Conservation (phyloP, 2,888 invertebrate species). For the Conomelus anceps region DNA sequence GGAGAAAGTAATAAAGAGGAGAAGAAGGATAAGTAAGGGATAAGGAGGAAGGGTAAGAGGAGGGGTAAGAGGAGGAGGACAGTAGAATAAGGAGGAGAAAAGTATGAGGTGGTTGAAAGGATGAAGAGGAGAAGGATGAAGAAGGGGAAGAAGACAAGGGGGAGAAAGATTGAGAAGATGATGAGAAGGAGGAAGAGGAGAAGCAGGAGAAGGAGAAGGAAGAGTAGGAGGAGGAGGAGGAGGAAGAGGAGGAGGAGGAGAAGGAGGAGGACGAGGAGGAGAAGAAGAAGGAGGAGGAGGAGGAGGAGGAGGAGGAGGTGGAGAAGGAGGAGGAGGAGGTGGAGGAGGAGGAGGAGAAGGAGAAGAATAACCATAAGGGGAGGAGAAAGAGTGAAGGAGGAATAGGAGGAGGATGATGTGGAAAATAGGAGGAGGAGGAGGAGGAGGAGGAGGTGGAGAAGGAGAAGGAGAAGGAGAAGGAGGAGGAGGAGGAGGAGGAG, state of each 20-base stretch:
- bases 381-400: neutral
- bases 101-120: too few relatives aligned
- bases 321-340: neutral
- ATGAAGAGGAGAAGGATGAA: too few relatives aligned
- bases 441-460: neutral
- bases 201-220: neutral
- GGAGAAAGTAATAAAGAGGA: too few relatives aligned
- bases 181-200: neutral
- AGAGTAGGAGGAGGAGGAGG: neutral
- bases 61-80: too few relatives aligned
- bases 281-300: neutral
- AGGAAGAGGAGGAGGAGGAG: too few relatives aligned
- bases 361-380: neutral
- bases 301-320: neutral
- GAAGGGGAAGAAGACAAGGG: too few relatives aligned
- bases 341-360: neutral
- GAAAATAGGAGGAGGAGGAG: neutral
- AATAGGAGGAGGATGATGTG: neutral
- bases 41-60: too few relatives aligned
- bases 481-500: neutral
- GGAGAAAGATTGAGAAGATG: neutral
- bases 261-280: too few relatives aligned
- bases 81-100: too few relatives aligned
- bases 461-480: neutral
- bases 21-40: too few relatives aligned